These are phyloP conservation scores for Ennomos quercinarius DNA, from an alignment of 2,888 invertebrate genomes.

Conservation along the genomic window DNA sequence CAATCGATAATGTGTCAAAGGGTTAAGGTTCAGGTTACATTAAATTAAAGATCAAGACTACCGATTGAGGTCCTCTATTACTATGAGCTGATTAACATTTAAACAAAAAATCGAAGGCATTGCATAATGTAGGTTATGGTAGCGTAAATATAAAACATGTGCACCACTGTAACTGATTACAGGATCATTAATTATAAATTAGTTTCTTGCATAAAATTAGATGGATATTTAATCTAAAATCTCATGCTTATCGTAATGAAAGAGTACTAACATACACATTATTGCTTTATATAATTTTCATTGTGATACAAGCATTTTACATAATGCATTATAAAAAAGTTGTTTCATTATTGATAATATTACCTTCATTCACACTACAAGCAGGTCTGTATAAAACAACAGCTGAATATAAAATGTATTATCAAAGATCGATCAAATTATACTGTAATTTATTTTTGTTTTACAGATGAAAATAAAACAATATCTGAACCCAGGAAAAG, in stretches of 20 bases:
- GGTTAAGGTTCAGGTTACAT: neutral
- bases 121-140: no score
- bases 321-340: slow-evolving; percentile 10
- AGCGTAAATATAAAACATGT: no score
- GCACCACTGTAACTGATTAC: no score
- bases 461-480: slow-evolving; percentile 12
- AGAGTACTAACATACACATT: neutral
- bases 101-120: no score
- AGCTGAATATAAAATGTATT: no score
- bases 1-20: slow-evolving; percentile 27
- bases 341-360: slow-evolving; percentile 11
- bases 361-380: slow-evolving; percentile 1
- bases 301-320: neutral
- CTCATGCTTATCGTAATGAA: slow-evolving; percentile 1
- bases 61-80: no score
- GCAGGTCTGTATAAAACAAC: slow-evolving; percentile 9
- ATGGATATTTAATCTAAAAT: neutral
- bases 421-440: no score
- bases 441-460: neutral
- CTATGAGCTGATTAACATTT: no score
- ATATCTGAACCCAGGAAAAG: slow-evolving; percentile 55
- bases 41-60: no score
- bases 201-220: no score
- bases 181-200: no score
- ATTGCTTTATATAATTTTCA: no score